Conservation (phyloP, 2,797 vertebrate genomes). For the Odontamblyopus lacepedii region DNA sequence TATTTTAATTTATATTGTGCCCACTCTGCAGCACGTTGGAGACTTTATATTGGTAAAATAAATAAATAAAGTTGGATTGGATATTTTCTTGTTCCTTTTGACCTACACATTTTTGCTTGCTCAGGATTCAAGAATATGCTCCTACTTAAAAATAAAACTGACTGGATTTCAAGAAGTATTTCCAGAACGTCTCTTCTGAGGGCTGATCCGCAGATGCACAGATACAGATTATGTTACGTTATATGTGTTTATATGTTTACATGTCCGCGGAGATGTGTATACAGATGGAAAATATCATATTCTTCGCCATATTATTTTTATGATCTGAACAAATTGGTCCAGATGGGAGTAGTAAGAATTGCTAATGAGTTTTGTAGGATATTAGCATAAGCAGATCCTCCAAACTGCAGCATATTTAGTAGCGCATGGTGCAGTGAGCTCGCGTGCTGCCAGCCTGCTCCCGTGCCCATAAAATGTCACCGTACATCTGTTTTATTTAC, state of each 20-base stretch:
- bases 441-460: not conserved
- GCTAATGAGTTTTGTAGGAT: conserved; percentile 51
- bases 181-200: conserved; percentile 10
- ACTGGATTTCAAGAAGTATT: not conserved
- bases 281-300: not conserved
- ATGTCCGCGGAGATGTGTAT: not conserved
- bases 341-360: conserved; percentile 42
- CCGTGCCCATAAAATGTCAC: conserved; percentile 3
- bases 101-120: not conserved
- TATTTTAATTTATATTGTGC: no score
- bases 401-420: conserved; percentile 4
- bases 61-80: no score
- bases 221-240: not conserved
- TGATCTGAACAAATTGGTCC: conserved; percentile 31
- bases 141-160: not conserved
- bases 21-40: no score
- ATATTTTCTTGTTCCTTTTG: no score
- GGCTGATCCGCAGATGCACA: conserved; percentile 13
- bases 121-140: not conserved
- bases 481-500: conserved; percentile 4
- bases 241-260: not conserved
- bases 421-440: not conserved
- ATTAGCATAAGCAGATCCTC: conserved; percentile 46
- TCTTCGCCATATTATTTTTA: conserved; percentile 27
- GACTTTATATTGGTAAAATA: no score